Conservation (phyloP, 2,113 vertebrate species). For the Scortum barcoo region DNA sequence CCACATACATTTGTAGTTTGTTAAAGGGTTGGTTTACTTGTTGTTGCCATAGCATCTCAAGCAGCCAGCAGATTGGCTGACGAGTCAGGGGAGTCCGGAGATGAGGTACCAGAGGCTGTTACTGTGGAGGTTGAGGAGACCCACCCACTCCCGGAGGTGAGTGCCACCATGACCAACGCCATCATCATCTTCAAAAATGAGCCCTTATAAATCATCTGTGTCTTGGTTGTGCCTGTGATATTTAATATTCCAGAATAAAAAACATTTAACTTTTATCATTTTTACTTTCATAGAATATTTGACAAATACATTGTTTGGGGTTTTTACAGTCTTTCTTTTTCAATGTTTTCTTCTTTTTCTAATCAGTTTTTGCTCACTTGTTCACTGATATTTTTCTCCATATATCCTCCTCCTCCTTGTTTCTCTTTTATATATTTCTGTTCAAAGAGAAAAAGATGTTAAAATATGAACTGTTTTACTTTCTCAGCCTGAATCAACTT, state of each 20-base stretch:
- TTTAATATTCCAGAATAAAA: background rate
- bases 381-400: too few relatives aligned
- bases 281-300: background rate
- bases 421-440: background rate
- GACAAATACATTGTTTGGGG: background rate
- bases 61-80: slow-evolving; percentile 56
- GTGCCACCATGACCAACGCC: background rate
- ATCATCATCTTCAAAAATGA: background rate
- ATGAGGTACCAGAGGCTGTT: slow-evolving; percentile 87
- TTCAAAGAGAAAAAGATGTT: background rate
- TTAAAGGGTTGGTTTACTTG: background rate
- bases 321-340: background rate
- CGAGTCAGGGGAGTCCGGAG: slow-evolving; percentile 58
- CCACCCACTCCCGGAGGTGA: slow-evolving; percentile 91
- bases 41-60: slow-evolving; percentile 7
- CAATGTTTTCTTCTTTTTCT: too few relatives aligned
- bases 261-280: background rate
- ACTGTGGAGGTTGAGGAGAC: slow-evolving; percentile 91
- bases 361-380: too few relatives aligned
- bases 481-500: too few relatives aligned
- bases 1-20: background rate
- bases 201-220: background rate
- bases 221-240: background rate
- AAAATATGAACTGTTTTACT: too few relatives aligned
- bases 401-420: background rate